Base-by-base conservation (phyloP, 2,888 invertebrate species). In the Auanema sp. region DNA sequence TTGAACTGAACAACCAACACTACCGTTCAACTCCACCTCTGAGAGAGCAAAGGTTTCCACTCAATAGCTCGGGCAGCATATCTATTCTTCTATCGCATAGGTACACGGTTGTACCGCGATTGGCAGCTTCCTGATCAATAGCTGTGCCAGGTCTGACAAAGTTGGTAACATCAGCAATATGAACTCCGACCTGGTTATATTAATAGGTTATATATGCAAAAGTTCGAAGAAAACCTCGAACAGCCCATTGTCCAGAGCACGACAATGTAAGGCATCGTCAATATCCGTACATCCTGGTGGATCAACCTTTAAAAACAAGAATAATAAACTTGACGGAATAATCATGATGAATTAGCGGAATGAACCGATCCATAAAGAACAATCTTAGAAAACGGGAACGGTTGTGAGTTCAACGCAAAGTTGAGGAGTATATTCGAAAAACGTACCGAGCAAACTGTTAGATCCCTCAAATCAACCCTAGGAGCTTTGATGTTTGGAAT, bases 211-310 rank as follows among this genome's bases (percentile, higher is more conserved):
- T n/a, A 5, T 55, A 12, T 24, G 54, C 23, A 33, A n/a, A n/a
- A n/a, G n/a, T n/a, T n/a, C n/a, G n/a, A 43, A 43, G 43, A 43
- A 14, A 11, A 67, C 75, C 60, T 72, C 75, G 50, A 59, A 72
- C 1, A 69, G 51, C 54, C 90, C 90, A 81, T 90, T 90, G 0
- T 88, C 87, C 23, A 94, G 85, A 44, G 88, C 86, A 50, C 60
- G 88, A 78, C 94, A 95, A 85, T 98, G 98, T 1, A 98, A 86
- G 0, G 98, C 97, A 85, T 98, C 98, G 84, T 98, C 98, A 70
- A 98, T 97, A 84, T 98, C 98, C 0, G 97, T 98, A 84, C 97
- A 98, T 0, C 97, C 97, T 0, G 94, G 93, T 2, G 97, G 97
- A 88, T 97, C 76, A 1, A 72, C 66, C 65, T 65, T 42, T 25